Conservation (phyloP, 2,113 vertebrate species). For the Atlantisia rogersi region DNA sequence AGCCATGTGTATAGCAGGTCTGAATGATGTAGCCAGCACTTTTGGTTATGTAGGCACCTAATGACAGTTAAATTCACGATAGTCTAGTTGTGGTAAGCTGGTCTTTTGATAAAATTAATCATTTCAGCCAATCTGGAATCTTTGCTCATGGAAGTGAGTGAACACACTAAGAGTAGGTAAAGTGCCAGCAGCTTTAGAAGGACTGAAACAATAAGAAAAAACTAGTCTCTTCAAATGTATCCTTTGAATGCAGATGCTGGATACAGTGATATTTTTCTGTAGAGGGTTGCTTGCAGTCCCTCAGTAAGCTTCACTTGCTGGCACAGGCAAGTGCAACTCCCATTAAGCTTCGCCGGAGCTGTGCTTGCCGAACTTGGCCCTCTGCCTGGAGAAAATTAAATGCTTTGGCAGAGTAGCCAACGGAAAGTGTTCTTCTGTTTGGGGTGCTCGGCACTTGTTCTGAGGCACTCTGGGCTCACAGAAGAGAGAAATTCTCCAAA, state of each 20-base stretch:
- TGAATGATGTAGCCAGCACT: background rate
- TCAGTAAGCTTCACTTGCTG: background rate
- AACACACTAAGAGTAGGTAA: background rate
- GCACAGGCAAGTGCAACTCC: background rate
- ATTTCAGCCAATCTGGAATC: background rate
- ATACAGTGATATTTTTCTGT: background rate
- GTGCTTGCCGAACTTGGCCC: constrained; percentile 16
- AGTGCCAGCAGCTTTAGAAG: background rate
- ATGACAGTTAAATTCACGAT: background rate
- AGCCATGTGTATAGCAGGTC: background rate
- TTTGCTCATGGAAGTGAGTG: background rate
- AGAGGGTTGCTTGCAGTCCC: background rate
- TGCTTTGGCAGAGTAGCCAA: constrained; percentile 6
- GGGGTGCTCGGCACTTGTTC: background rate
- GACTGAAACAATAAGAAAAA: background rate
- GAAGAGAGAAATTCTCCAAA: background rate
- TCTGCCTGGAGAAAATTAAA: constrained; percentile 53
- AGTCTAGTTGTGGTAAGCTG: background rate
- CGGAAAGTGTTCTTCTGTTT: constrained; percentile 2
- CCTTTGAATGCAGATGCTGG: background rate
- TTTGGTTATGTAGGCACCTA: background rate
- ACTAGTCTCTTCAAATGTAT: background rate
- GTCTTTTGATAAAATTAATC: background rate
- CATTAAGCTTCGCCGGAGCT: background rate
- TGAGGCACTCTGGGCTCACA: background rate